Evolutionary conservation across 1,140 invertebrate species (phyloP).

Genomic region (Pogonomyrmex californicus): DNA sequence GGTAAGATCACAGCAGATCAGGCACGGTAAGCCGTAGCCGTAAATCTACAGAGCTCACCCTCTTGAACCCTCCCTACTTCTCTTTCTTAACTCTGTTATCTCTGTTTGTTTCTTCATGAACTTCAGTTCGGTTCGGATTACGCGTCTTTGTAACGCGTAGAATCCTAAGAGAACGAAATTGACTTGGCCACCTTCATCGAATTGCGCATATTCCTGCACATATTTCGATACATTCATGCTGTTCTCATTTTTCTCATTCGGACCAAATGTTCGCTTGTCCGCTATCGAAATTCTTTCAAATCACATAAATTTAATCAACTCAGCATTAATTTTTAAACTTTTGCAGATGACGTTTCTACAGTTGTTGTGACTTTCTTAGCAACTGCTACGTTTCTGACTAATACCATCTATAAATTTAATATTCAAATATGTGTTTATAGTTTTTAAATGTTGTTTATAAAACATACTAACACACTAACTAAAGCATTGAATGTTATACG

Average conservation of each 20-base stretch:
- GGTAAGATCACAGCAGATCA: conserved; percentile 35
- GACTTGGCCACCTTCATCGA: background rate
- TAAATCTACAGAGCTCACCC: conserved; percentile 30
- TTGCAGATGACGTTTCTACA: background rate
- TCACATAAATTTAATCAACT: conserved; percentile 30
- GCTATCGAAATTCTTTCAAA: background rate
- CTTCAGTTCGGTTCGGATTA: conserved; percentile 7
- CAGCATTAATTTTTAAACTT: conserved; percentile 14
- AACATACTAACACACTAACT: background rate
- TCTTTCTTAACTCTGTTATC: conserved; percentile 44
- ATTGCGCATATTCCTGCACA: background rate
- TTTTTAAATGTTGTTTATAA: background rate
- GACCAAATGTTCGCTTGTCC: background rate
- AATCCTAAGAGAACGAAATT: background rate
- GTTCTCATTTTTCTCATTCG: background rate
- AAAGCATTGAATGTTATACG: too few relatives aligned
- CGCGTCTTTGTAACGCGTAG: background rate
- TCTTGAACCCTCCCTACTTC: background rate
- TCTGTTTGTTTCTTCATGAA: conserved; percentile 31
- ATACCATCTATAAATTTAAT: conserved; percentile 8
- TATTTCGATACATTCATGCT: background rate
- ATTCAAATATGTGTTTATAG: background rate
- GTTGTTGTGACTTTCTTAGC: background rate
- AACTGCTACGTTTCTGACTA: background rate
- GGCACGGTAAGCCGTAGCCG: conserved; percentile 17